Evolutionary conservation across 2,888 invertebrate species (phyloP), one percentile per base, ranked within the genome.

Genomic region (Hypomecis atomaria): DNA sequence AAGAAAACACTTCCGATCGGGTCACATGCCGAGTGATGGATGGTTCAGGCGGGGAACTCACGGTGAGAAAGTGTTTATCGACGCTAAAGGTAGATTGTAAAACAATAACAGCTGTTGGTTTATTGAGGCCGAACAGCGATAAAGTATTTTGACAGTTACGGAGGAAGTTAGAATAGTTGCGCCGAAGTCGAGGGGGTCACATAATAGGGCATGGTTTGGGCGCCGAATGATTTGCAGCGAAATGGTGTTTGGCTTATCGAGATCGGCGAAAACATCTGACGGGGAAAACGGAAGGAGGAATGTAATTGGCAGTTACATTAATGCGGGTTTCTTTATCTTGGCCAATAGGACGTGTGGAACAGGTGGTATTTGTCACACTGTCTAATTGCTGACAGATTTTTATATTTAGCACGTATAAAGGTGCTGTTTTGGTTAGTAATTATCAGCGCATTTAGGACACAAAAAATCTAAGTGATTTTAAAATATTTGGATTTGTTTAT

Each of bases 221-320:
- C 55, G 55, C 58, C 56, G 57, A 72, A 70, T 71, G 70, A 71
- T 71, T 69, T 69, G 69, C 67, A 70, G 66, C 62, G 57, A 70
- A 72, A 69, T 65, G 60, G 62, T 66, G 68, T 67, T 67, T 44
- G 59, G 58, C 64, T 67, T 65, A 61, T 65, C 62, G 64, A 59
- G 54, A 68, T 67, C 59, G 60, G 42, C 45, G 66, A 62, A 69
- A 71, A 71, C 69, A 71, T 65, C 68, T 70, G 71, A 65, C 53
- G 23, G 23, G 55, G 52, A 38, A 49, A 63, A 43, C 60, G 59
- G 49, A 54, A 59, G 59, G 57, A 52, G 55, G 66, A 63, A 58
- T 65, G 66, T 71, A 69, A 73, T 71, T 70, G 71, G 66, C 66
- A 68, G 70, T 71, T 57, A 66, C 60, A 67, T 70, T 72, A 65